phyloP scores from a whole-genome alignment of 1,140 invertebrate species.

The Drosophila azteca region DNA sequence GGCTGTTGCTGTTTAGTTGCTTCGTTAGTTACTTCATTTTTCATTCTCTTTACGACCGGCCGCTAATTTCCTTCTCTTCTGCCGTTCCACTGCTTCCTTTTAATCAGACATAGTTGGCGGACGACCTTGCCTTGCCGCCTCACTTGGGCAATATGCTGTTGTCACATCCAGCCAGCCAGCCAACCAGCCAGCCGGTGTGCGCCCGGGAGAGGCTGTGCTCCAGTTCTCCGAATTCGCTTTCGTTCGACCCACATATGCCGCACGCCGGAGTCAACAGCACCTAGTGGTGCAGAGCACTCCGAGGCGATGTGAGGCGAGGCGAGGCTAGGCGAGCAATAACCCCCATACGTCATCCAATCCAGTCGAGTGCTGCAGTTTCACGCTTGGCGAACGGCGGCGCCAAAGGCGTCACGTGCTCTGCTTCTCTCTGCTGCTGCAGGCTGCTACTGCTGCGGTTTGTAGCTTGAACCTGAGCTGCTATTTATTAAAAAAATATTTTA shows the following conservation, averaged over 20 bases:
- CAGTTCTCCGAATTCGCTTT: constrained; percentile 36
- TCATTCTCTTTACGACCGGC: constrained; percentile 12
- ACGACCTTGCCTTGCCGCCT: constrained; percentile 36
- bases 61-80: constrained; percentile 18
- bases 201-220: constrained; percentile 27
- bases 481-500: constrained; percentile 47
- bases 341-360: constrained; percentile 26
- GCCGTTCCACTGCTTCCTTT: constrained; percentile 5
- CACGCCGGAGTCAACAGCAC: constrained; percentile 39
- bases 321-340: constrained; percentile 67
- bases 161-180: constrained; percentile 16
- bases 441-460: constrained; percentile 25
- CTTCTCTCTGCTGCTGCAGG: not conserved
- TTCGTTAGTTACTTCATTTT: constrained; percentile 45
- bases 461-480: constrained; percentile 63
- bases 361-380: constrained; percentile 52
- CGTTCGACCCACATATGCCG: constrained; percentile 40
- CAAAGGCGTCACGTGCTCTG: constrained; percentile 56
- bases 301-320: constrained; percentile 28
- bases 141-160: constrained; percentile 41
- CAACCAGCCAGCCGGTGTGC: not conserved
- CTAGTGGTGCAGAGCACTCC: constrained; percentile 21
- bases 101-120: constrained; percentile 32
- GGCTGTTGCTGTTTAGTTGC: constrained; percentile 35
- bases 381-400: constrained; percentile 49